These are phyloP conservation scores for Saccostrea echinata DNA, from an alignment of 1,140 invertebrate species.

Conservation along the genomic window DNA sequence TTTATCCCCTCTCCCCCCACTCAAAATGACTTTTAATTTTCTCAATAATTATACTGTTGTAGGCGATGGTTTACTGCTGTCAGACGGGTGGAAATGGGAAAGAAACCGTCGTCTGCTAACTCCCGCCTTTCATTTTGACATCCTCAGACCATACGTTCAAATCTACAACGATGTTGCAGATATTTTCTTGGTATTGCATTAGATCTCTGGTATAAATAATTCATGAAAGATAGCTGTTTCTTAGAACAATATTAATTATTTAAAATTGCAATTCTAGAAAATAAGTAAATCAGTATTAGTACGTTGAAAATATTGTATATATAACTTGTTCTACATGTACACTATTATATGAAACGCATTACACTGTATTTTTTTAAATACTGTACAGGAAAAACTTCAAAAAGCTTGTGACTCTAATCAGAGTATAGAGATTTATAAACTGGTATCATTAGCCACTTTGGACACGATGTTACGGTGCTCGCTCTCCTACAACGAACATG, in stretches of 20 bases:
- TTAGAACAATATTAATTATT: too few relatives aligned
- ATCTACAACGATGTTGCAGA: conserved; percentile 85
- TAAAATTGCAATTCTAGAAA: not conserved
- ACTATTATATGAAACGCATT: not conserved
- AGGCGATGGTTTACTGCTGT: conserved; percentile 73
- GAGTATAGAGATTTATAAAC: conserved; percentile 43
- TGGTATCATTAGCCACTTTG: conserved; percentile 44
- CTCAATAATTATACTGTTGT: not conserved
- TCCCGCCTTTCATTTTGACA: conserved; percentile 92
- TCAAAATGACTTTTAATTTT: not conserved
- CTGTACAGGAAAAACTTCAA: conserved; percentile 24
- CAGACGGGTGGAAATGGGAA: conserved; percentile 88
- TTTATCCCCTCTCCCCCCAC: not conserved
- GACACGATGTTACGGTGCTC: conserved; percentile 57
- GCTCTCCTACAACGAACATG: conserved; percentile 39
- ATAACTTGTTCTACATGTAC: not conserved
- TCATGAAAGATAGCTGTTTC: not conserved
- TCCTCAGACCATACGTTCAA: conserved; percentile 90
- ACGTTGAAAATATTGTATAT: not conserved
- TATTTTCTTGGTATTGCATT: conserved; percentile 47
- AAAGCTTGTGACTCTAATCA: not conserved
- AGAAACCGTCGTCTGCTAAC: conserved; percentile 90
- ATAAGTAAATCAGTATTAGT: not conserved
- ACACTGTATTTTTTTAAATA: not conserved
- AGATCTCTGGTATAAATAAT: not conserved